A percentile compares a stretch with the other conserved stretches of the same genome.
Conservation (phyloP, 2,113 vertebrate species). For the Rissa tridactyla region DNA sequence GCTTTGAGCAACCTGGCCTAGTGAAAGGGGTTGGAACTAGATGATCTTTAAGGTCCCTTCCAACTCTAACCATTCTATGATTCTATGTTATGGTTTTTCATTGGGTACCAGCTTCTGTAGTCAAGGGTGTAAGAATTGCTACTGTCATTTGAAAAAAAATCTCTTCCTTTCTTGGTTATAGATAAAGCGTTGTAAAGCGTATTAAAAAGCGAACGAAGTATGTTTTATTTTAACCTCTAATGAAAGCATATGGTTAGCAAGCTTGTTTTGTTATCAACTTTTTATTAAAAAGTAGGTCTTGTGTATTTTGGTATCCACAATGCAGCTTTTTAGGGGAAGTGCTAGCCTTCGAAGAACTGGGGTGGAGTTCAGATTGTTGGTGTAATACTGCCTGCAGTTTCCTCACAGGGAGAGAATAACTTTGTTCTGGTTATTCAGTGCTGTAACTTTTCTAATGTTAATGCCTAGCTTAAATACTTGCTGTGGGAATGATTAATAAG, state of each 20-base stretch:
- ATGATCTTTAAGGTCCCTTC: background rate
- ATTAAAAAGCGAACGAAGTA: background rate
- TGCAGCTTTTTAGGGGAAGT: background rate
- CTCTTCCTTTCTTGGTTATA: background rate
- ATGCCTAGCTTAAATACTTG: background rate
- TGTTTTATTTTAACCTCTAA: background rate
- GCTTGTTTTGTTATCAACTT: background rate
- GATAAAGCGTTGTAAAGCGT: background rate
- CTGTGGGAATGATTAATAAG: background rate
- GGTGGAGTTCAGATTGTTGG: background rate
- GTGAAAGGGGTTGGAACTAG: background rate
- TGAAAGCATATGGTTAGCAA: background rate
- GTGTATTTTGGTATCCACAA: background rate
- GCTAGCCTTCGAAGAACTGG: background rate
- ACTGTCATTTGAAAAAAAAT: background rate
- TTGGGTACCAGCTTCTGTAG: background rate
- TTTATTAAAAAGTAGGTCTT: background rate
- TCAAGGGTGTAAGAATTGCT: background rate
- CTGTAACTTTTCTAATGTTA: background rate
- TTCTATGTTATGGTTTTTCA: background rate
- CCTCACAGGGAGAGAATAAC: background rate
- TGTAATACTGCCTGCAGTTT: background rate
- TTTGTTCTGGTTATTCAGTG: background rate
- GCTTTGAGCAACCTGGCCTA: no score
- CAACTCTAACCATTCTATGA: background rate